These are phyloP conservation scores for Cheiracanthium punctorium DNA, from an alignment of 2,888 invertebrate species.

Conservation along the genomic window DNA sequence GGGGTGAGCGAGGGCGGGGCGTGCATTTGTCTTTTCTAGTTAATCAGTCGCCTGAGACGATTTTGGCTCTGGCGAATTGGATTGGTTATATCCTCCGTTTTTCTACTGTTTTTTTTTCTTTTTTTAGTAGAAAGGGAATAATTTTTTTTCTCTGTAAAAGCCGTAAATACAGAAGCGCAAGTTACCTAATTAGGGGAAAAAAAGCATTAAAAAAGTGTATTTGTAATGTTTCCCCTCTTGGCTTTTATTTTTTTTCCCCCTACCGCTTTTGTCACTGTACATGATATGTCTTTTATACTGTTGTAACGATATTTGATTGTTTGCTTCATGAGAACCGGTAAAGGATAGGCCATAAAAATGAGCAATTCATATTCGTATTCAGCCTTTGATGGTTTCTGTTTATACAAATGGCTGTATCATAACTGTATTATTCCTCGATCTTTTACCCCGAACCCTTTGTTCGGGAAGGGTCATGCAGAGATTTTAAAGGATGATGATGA, in stretches of 20 bases:
- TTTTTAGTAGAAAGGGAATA: neutral
- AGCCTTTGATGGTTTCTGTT: neutral
- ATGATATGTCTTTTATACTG: neutral
- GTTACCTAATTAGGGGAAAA: conserved; percentile 1
- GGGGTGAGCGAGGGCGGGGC: conserved; percentile 22
- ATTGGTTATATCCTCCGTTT: conserved; percentile 22
- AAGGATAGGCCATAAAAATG: neutral
- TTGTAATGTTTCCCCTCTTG: neutral
- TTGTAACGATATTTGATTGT: neutral
- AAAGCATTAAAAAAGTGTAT: neutral
- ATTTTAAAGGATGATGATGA: too few species aligned
- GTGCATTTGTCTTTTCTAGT: conserved; percentile 63
- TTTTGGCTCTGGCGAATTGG: conserved; percentile 39
- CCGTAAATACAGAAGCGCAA: neutral
- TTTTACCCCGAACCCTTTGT: neutral
- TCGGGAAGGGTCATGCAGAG: neutral
- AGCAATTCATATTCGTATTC: neutral
- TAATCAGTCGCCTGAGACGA: conserved; percentile 67
- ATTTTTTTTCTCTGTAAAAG: neutral
- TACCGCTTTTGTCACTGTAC: neutral
- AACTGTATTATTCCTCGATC: neutral
- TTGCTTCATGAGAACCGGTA: neutral
- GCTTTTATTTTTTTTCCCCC: neutral
- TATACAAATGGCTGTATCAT: neutral
- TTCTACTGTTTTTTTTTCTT: neutral